Evolutionary conservation across 1,140 invertebrate species (phyloP), one percentile per base, ranked within the genome.

Genomic region (Calliphora vicina): DNA sequence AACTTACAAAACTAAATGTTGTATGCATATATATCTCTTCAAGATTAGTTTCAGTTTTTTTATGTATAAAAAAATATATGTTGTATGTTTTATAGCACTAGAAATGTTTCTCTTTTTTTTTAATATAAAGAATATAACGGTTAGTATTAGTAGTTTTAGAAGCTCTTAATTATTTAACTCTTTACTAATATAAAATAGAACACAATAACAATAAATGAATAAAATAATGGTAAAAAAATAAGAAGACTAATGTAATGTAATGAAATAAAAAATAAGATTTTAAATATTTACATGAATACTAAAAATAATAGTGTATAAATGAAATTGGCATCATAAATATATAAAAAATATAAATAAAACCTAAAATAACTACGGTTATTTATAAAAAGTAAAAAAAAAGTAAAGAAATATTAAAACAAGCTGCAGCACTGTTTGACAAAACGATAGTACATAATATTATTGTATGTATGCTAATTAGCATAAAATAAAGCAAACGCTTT

Each of bases 191-290:
- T 15, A 74, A 29, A 42, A 15, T 15, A 29, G 72, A 74, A 74
- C 72, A 74, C 72, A 74, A 74, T 29, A 74, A 74, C 17, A 74
- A 74, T 74, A 74, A 74, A 74, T n/a, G 17, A 35, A 74, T 17
- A 74, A 35, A 74, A 74, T n/a, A 74, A 74, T 35, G 1, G 45
- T 50, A 17, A 50, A 50, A 50, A n/a, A n/a, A n/a, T n/a, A n/a
- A n/a, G n/a, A n/a, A n/a, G n/a, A 17, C 45, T 17, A 50, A 50
- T 15, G 15, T 8, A 50, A 50, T 10, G 17, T 17, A 50, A 50
- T 50, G 45, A 50, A 50, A 50, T 50, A 50, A 17, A 50, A 50
- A 50, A 50, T 12, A 9, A 12, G 13, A 12, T 15, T 50, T 50
- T 12, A 13, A 35, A 8, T 35, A 35, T 74, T 74, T 74, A 74